phyloP scores from a whole-genome alignment of 2,888 invertebrate genomes.

The Bembecia ichneumoniformis region DNA sequence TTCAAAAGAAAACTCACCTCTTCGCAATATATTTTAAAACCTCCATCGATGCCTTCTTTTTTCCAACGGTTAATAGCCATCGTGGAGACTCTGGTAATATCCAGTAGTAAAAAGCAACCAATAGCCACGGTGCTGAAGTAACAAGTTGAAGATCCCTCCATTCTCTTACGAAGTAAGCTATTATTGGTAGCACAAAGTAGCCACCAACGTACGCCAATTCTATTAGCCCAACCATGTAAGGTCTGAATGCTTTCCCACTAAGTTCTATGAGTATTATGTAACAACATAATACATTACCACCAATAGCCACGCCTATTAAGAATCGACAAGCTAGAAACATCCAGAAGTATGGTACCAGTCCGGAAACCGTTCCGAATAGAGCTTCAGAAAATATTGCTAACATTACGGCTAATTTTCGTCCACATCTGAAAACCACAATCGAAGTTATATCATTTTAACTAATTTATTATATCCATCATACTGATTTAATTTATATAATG shows the following conservation, averaged over 20 bases:
- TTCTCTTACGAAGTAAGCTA: constrained; percentile 73
- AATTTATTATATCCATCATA: background rate
- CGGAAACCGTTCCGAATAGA: constrained; percentile 66
- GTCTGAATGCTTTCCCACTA: constrained; percentile 68
- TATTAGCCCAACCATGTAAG: constrained; percentile 66
- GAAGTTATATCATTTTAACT: too few relatives aligned
- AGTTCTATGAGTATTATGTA: constrained; percentile 77
- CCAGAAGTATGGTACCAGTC: constrained; percentile 71
- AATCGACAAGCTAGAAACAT: constrained; percentile 74
- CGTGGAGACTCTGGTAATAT: constrained; percentile 84
- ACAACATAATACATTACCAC: constrained; percentile 77
- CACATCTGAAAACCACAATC: constrained; percentile 61
- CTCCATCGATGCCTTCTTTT: constrained; percentile 72
- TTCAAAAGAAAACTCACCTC: constrained; percentile 24
- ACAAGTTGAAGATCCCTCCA: constrained; percentile 74
- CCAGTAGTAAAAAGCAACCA: constrained; percentile 76
- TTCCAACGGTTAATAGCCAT: constrained; percentile 81
- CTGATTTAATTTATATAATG: background rate
- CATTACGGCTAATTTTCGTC: constrained; percentile 74
- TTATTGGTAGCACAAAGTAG: constrained; percentile 66
- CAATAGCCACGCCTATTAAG: constrained; percentile 72
- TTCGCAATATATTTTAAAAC: constrained; percentile 77
- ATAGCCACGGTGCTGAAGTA: constrained; percentile 62
- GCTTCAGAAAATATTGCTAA: constrained; percentile 70
- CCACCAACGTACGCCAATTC: constrained; percentile 71